Evolutionary conservation across 92 coral and sea anemone genomes (phyloP).

Genomic region (Paramuricea clavata): DNA sequence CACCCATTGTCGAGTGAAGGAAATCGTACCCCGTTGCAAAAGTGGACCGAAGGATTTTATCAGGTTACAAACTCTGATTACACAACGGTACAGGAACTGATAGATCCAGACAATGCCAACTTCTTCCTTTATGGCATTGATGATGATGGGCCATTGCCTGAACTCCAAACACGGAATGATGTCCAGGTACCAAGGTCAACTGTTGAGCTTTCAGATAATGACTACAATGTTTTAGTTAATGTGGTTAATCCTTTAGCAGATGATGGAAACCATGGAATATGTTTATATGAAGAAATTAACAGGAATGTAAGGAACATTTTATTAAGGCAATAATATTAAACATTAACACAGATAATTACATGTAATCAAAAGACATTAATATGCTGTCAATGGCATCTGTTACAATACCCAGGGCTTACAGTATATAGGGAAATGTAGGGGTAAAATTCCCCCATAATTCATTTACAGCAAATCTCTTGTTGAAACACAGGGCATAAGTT

Average conservation of each 20-base stretch:
- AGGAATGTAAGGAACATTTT: constrained; percentile 13
- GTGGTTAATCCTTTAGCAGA: constrained; percentile 15
- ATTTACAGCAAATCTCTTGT: no score
- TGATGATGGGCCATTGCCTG: constrained; percentile 52
- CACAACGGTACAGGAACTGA: constrained; percentile 38
- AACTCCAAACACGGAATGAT: constrained; percentile 10
- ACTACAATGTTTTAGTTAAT: constrained; percentile 3
- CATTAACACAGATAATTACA: not conserved
- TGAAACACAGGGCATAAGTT: no score
- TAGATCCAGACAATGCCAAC: constrained; percentile 36
- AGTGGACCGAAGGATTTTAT: constrained; percentile 58
- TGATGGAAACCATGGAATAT: not conserved
- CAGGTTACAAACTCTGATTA: constrained; percentile 38
- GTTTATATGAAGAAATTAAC: constrained; percentile 9
- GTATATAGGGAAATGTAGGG: no score
- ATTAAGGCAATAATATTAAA: constrained; percentile 13
- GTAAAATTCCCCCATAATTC: no score
- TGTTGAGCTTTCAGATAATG: constrained; percentile 15
- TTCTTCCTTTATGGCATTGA: constrained; percentile 66
- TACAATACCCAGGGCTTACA: not conserved
- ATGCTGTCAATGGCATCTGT: no score
- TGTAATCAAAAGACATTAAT: not conserved
- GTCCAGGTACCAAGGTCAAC: constrained; percentile 27
- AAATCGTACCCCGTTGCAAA: constrained; percentile 41
- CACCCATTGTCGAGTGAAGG: constrained; percentile 48